These are phyloP conservation scores for Embiotoca jacksoni DNA, from an alignment of 2,113 vertebrate genomes.

Conservation along the genomic window DNA sequence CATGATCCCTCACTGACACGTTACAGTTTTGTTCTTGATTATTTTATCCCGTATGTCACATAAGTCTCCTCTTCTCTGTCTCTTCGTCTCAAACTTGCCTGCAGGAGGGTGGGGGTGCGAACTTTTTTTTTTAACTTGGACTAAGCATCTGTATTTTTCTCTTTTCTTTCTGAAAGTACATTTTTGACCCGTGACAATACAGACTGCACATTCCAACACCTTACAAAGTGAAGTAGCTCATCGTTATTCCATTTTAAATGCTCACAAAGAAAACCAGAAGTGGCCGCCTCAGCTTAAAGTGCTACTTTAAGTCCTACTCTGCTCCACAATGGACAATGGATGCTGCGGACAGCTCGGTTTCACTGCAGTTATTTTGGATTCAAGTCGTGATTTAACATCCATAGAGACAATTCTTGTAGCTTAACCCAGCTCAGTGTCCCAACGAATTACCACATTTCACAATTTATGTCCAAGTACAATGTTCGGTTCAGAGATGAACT, in stretches of 20 bases:
- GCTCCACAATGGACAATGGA: constrained; percentile 7
- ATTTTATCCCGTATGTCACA: constrained; percentile 15
- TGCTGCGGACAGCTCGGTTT: constrained; percentile 15
- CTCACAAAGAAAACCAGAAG: constrained; percentile 4
- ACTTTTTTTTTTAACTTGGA: constrained; percentile 28
- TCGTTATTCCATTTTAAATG: constrained; percentile 14
- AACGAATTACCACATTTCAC: neutral
- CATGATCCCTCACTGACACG: constrained; percentile 3
- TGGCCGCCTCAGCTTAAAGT: neutral
- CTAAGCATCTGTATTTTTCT: constrained; percentile 1
- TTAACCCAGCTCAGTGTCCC: neutral
- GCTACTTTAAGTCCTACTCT: constrained; percentile 11
- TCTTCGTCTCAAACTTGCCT: neutral
- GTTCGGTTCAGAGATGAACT: neutral
- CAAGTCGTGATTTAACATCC: neutral
- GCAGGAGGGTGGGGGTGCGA: constrained; percentile 24
- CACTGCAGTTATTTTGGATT: constrained; percentile 1
- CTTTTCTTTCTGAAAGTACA: constrained; percentile 9
- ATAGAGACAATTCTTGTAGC: neutral
- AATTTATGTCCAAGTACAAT: neutral
- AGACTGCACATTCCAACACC: constrained; percentile 36
- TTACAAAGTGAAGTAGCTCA: constrained; percentile 13
- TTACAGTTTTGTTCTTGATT: constrained; percentile 3
- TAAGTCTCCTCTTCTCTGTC: constrained; percentile 1
- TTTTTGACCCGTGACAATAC: constrained; percentile 49